Evolutionary conservation across 35 echinoderm and acorn worm species (phyloP).

Genomic region (Eucidaris tribuloides): DNA sequence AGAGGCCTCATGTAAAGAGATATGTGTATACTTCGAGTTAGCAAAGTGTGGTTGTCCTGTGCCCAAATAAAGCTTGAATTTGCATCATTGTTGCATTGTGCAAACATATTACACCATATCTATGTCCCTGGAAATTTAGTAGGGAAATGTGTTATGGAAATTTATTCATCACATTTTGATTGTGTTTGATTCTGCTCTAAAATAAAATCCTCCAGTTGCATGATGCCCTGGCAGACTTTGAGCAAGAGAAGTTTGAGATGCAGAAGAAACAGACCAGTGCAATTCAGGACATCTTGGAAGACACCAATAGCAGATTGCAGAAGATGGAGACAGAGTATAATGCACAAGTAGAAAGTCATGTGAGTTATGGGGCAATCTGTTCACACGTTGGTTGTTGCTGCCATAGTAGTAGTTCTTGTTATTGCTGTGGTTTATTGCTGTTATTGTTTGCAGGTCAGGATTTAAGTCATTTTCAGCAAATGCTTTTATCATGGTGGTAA

Average conservation of each 20-base stretch:
- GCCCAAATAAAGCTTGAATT: background rate
- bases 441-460: background rate
- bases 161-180: background rate
- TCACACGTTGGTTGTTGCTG: background rate
- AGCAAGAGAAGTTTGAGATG: slow-evolving; percentile 99
- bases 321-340: slow-evolving; percentile 94
- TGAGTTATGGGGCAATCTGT: slow-evolving; percentile 23
- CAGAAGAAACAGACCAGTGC: slow-evolving; percentile 93
- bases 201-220: slow-evolving; percentile 63
- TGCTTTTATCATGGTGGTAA: too few relatives aligned
- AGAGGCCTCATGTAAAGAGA: too few relatives aligned
- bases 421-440: background rate
- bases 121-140: too few relatives aligned
- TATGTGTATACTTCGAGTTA: too few relatives aligned
- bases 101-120: background rate
- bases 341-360: slow-evolving; percentile 86
- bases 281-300: slow-evolving; percentile 94
- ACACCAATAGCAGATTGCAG: slow-evolving; percentile 83
- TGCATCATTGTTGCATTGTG: background rate
- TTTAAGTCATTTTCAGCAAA: too few relatives aligned
- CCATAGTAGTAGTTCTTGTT: background rate
- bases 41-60: background rate
- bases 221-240: slow-evolving; percentile 84
- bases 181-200: background rate
- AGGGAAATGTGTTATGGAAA: too few relatives aligned